Evolutionary conservation across 2,113 vertebrate species (phyloP).

Genomic region (Recurvirostra avosetta): DNA sequence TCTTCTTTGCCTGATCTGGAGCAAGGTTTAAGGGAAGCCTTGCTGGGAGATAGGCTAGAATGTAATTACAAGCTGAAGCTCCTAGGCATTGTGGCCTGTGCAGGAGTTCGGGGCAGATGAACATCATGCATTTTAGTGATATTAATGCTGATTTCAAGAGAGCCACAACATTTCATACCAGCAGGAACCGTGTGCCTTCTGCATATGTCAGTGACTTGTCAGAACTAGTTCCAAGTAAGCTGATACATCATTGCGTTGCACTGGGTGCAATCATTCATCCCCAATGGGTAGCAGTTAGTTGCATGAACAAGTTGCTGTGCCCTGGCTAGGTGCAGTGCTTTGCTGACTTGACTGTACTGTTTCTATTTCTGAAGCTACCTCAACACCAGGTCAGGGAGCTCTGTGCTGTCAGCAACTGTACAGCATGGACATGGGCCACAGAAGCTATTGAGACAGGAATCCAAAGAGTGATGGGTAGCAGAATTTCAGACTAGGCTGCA

Average conservation of each 20-base stretch:
- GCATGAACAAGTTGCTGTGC: neutral
- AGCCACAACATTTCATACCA: neutral
- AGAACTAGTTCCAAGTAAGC: neutral
- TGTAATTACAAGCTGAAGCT: neutral
- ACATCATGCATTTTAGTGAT: neutral
- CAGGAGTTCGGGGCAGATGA: neutral
- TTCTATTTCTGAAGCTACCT: neutral
- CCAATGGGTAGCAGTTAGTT: neutral
- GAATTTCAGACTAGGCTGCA: neutral
- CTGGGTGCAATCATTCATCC: neutral
- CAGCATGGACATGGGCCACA: accelerated
- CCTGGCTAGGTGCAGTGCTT: neutral
- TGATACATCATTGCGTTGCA: accelerated
- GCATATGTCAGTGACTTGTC: neutral
- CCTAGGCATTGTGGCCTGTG: neutral
- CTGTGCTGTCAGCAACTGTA: neutral
- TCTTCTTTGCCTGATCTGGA: neutral
- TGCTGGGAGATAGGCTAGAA: neutral
- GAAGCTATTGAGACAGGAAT: neutral
- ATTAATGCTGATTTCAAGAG: neutral
- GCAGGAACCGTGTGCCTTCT: neutral
- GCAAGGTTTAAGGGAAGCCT: neutral
- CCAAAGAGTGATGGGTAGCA: neutral
- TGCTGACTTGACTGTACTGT: neutral
- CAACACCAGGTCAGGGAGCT: neutral